Percentiles rank a stretch among this genome's conserved stretches.
phyloP scores from a whole-genome alignment of 2,113 vertebrate species.

The Bufo gargarizans region DNA sequence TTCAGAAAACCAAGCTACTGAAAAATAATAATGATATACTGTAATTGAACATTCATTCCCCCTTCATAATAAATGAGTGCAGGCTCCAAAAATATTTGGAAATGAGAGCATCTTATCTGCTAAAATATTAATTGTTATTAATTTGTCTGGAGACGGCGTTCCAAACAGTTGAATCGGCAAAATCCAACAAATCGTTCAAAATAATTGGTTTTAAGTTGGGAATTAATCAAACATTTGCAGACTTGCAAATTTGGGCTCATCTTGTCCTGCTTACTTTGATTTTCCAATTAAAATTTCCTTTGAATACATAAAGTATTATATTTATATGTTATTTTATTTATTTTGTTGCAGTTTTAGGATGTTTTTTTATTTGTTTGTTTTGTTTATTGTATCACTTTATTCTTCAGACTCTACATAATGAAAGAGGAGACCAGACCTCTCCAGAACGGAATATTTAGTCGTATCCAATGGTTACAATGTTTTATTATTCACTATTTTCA shows the following conservation, averaged over 20 bases:
- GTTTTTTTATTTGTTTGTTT: not conserved
- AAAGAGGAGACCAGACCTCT: not conserved
- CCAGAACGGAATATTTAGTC: not conserved
- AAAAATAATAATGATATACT: not conserved
- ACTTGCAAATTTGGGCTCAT: not conserved
- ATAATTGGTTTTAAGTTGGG: conserved; percentile 28
- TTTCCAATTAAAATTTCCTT: not conserved
- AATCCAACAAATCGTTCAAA: conserved; percentile 19
- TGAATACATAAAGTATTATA: not conserved
- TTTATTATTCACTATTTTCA: conserved; percentile 37
- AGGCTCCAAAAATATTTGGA: conserved; percentile 18
- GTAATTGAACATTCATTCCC: not conserved
- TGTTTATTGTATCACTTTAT: not conserved
- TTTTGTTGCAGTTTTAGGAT: not conserved
- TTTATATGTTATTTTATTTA: not conserved
- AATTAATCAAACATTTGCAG: conserved; percentile 24
- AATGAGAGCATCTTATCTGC: not conserved
- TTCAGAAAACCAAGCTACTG: not conserved
- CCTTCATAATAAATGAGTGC: not conserved
- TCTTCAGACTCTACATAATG: not conserved
- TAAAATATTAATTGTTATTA: conserved; percentile 23
- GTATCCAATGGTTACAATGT: not conserved
- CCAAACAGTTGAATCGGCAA: conserved; percentile 9
- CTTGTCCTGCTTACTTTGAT: not conserved
- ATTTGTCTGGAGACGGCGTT: not conserved